A percentile compares a stretch with the other conserved stretches of the same genome.
Conservation (phyloP, 2,797 vertebrate genomes). For the Otolemur crassicaudatus region DNA sequence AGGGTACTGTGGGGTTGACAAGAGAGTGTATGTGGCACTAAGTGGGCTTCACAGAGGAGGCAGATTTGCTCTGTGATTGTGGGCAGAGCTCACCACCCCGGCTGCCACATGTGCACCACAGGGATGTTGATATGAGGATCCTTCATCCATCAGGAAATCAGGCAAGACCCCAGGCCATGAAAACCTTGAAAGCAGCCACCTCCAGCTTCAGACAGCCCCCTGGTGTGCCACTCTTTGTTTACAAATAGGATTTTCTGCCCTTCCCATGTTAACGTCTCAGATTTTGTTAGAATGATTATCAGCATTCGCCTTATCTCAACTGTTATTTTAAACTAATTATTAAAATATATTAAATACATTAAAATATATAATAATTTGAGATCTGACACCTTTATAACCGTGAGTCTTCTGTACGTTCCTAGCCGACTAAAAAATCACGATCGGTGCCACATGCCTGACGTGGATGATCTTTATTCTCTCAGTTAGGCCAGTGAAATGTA, state of each 20-base stretch:
- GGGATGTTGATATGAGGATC: too few relatives aligned
- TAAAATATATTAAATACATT: not conserved
- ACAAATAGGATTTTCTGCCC: not conserved
- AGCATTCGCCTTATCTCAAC: not conserved
- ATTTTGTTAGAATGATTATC: not conserved
- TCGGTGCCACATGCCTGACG: not conserved
- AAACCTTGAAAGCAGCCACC: not conserved
- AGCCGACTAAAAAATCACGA: not conserved
- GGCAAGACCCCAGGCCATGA: not conserved
- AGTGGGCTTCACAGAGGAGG: too few relatives aligned
- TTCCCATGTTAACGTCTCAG: too few relatives aligned
- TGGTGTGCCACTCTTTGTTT: not conserved
- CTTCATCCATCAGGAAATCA: not conserved
- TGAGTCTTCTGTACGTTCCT: not conserved
- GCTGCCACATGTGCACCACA: too few relatives aligned
- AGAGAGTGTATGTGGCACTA: fast-evolving
- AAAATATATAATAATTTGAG: not conserved
- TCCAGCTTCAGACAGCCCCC: not conserved
- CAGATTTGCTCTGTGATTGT: not conserved
- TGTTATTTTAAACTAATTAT: not conserved
- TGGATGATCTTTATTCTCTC: not conserved
- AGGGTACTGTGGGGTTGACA: too few relatives aligned
- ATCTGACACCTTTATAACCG: not conserved
- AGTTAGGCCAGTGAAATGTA: not conserved
- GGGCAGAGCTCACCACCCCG: not conserved